A percentile compares a stretch with the other conserved stretches of the same genome.
Conservation (phyloP, 1,140 invertebrate species). For the Hestina assimilis region DNA sequence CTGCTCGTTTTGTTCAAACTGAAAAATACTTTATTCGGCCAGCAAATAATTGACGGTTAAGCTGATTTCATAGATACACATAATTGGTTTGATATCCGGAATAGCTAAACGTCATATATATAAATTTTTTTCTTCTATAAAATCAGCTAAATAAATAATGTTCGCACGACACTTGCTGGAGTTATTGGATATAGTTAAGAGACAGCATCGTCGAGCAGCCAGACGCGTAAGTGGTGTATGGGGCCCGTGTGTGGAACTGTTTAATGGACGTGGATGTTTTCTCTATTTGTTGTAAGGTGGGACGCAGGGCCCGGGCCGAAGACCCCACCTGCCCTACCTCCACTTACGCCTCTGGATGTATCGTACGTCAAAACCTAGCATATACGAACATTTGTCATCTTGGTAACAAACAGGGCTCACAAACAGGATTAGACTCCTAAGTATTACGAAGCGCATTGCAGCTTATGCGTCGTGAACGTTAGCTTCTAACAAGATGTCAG, state of each 20-base stretch:
- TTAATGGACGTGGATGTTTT: slow-evolving; percentile 70
- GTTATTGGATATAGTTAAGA: slow-evolving; percentile 26
- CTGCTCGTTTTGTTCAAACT: slow-evolving; percentile 27
- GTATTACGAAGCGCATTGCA: slow-evolving; percentile 3
- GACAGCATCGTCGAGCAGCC: slow-evolving; percentile 52
- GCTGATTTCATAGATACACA: slow-evolving; percentile 23
- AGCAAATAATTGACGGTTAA: slow-evolving; percentile 17
- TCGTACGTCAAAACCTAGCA: slow-evolving; percentile 63
- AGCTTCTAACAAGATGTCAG: not conserved
- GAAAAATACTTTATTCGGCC: slow-evolving; percentile 20
- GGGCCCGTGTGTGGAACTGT: slow-evolving; percentile 52
- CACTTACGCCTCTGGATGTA: slow-evolving; percentile 80
- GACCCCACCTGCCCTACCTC: slow-evolving; percentile 78
- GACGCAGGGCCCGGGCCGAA: slow-evolving; percentile 72
- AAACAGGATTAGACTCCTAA: slow-evolving; percentile 28
- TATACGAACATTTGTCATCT: slow-evolving; percentile 23
- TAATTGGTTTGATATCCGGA: too few species aligned
- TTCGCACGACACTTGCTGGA: slow-evolving; percentile 19
- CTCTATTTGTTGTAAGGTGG: slow-evolving; percentile 78
- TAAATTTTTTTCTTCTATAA: too few species aligned
- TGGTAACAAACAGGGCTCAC: slow-evolving; percentile 54
- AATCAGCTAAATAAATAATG: slow-evolving; percentile 11
- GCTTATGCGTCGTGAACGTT: slow-evolving; percentile 1
- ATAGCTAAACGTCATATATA: too few species aligned
- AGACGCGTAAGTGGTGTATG: slow-evolving; percentile 75